Percentiles rank a stretch among this genome's conserved stretches.
Conservation (phyloP, 2,888 invertebrate species). For the Trachelus iudaicus region DNA sequence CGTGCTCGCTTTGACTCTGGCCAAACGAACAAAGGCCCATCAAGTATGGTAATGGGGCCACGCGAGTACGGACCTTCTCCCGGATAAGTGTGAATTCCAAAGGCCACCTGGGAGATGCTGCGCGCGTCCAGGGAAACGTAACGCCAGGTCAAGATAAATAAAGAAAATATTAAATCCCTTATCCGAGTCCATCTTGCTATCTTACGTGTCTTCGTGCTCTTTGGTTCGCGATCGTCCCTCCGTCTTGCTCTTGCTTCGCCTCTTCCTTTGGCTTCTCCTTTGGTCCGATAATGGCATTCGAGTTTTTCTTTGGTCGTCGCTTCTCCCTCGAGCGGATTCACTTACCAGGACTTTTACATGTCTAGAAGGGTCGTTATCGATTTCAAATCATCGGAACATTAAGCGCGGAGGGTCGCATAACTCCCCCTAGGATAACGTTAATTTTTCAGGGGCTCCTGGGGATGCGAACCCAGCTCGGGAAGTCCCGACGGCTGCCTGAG, state of each 20-base stretch:
- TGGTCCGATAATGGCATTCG: conserved; percentile 32
- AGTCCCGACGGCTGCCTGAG: neutral
- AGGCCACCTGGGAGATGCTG: conserved; percentile 16
- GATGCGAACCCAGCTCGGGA: conserved; percentile 15
- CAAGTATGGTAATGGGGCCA: conserved; percentile 56
- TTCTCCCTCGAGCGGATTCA: conserved; percentile 28
- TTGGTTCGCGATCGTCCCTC: too few species aligned
- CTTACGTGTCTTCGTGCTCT: too few species aligned
- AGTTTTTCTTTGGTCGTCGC: conserved; percentile 21
- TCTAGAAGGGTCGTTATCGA: conserved; percentile 48
- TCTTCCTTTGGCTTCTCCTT: too few species aligned
- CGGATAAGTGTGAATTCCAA: conserved; percentile 43
- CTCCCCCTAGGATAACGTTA: conserved; percentile 34
- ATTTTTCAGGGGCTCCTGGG: conserved; percentile 40
- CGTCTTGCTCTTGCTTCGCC: too few species aligned
- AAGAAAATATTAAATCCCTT: too few species aligned
- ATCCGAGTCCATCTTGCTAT: too few species aligned
- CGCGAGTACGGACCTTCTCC: conserved; percentile 3
- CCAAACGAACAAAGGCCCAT: conserved; percentile 58
- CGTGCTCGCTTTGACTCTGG: conserved; percentile 47
- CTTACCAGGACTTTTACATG: conserved; percentile 38
- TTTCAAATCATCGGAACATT: conserved; percentile 52
- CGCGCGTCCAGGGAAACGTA: too few species aligned
- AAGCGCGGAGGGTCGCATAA: conserved; percentile 27
- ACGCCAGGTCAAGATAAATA: too few species aligned